phyloP scores from a whole-genome alignment of 2,888 invertebrate species.

The Teleiodes luculella region DNA sequence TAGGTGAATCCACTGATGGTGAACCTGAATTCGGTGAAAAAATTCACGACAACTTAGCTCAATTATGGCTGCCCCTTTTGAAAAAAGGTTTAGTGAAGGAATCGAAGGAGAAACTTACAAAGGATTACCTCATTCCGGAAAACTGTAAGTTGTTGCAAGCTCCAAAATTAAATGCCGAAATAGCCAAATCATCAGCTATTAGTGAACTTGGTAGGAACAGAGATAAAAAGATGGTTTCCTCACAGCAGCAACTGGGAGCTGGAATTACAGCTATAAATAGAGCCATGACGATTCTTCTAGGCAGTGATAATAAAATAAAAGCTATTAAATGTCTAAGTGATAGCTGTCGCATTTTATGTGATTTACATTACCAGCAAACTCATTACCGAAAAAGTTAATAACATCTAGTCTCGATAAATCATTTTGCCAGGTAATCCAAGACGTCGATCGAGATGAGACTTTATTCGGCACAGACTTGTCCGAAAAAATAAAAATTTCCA shows the following conservation, averaged over 20 bases:
- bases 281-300: not conserved
- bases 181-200: not conserved
- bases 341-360: constrained; percentile 15
- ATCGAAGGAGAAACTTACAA: not conserved
- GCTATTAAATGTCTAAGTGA: constrained; percentile 12
- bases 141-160: constrained; percentile 6
- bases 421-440: not conserved
- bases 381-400: not conserved
- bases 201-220: not conserved
- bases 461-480: not conserved
- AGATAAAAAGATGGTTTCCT: not conserved
- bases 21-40: not conserved
- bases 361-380: constrained; percentile 10
- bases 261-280: constrained; percentile 5
- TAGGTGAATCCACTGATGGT: not conserved
- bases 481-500: not conserved
- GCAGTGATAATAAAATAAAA: not conserved
- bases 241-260: constrained; percentile 3
- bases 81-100: constrained; percentile 8
- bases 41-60: not conserved
- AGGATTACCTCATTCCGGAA: constrained; percentile 6
- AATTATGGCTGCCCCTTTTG: constrained; percentile 1
- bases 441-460: constrained; percentile 3
- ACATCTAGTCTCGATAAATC: constrained; percentile 1
- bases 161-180: constrained; percentile 1